These are phyloP conservation scores for Rhagonycha fulva DNA, from an alignment of 2,888 invertebrate species.

Conservation along the genomic window DNA sequence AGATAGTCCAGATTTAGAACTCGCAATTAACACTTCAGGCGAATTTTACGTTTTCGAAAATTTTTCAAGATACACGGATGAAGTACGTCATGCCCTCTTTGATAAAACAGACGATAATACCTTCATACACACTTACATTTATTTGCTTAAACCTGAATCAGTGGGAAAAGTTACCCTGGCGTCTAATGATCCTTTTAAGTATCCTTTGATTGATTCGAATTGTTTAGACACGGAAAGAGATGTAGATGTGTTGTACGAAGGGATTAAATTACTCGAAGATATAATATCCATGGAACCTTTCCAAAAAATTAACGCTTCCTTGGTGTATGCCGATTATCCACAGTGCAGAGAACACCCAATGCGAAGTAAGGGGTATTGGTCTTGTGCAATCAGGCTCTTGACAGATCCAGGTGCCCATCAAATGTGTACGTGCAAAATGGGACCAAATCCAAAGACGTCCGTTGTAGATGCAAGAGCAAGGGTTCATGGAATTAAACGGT, in stretches of 20 bases:
- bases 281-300: constrained; percentile 46
- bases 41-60: not conserved
- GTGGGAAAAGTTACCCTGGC: constrained; percentile 37
- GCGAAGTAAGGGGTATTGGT: constrained; percentile 33
- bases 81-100: not conserved
- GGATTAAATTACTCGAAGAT: constrained; percentile 52
- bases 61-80: no score
- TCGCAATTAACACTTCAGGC: not conserved
- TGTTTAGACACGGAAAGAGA: constrained; percentile 55
- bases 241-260: constrained; percentile 63
- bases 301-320: constrained; percentile 1
- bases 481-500: constrained; percentile 67
- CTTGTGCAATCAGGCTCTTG: constrained; percentile 31
- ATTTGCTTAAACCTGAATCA: constrained; percentile 31
- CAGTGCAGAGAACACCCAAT: constrained; percentile 12
- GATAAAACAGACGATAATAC: not conserved
- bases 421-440: constrained; percentile 35
- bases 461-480: constrained; percentile 39
- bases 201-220: constrained; percentile 40
- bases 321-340: constrained; percentile 41
- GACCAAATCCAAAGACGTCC: constrained; percentile 17
- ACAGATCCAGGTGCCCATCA: constrained; percentile 28
- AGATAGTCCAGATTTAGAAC: not conserved
- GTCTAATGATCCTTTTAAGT: constrained; percentile 41
- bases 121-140: not conserved